Evolutionary conservation across 2,113 vertebrate genomes (phyloP).

Genomic region (Apus apus): DNA sequence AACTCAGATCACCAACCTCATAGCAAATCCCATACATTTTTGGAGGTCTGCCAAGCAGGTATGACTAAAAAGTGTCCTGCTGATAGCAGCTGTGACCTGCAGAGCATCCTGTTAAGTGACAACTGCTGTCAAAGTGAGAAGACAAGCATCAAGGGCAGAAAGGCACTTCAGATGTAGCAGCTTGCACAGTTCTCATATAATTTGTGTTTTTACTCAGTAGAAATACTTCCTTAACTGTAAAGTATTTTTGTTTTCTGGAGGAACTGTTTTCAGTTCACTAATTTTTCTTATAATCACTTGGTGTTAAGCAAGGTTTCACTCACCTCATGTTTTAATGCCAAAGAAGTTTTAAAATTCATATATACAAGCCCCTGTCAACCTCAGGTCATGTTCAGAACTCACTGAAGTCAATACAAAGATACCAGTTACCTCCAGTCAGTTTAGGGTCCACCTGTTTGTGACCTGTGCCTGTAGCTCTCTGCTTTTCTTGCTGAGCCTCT

Average conservation of each 20-base stretch:
- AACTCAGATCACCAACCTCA: background rate
- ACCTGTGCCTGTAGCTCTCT: background rate
- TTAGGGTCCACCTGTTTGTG: background rate
- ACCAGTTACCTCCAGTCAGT: background rate
- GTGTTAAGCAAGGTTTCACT: background rate
- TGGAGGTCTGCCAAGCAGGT: background rate
- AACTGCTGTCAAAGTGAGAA: background rate
- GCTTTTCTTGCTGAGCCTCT: background rate
- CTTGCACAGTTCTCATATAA: background rate
- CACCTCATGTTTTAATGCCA: background rate
- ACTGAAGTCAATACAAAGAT: background rate
- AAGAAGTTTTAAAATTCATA: background rate
- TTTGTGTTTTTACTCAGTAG: constrained; percentile 1
- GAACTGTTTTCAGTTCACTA: background rate
- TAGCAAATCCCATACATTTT: background rate
- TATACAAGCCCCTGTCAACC: background rate
- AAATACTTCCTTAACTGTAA: background rate
- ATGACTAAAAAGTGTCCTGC: background rate
- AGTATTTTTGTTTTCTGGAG: background rate
- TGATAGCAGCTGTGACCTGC: background rate
- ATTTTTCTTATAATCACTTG: background rate
- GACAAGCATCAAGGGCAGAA: background rate
- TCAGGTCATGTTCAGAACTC: background rate
- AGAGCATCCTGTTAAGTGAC: background rate
- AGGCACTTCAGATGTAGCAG: background rate